Evolutionary conservation across 2,113 vertebrate genomes (phyloP).

Genomic region (Ptyas mucosa): DNA sequence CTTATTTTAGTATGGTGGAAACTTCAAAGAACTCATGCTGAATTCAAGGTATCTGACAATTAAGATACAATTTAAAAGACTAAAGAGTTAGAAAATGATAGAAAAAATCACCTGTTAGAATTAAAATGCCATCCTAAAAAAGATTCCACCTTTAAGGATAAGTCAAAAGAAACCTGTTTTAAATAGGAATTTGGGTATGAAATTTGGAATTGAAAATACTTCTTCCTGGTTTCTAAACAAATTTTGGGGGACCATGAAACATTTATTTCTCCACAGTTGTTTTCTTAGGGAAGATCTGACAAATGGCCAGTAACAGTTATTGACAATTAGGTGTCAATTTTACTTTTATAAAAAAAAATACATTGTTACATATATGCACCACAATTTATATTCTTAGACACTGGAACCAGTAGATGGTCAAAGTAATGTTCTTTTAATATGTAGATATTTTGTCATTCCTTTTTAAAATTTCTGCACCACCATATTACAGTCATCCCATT

Average conservation of each 20-base stretch:
- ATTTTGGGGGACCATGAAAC: neutral
- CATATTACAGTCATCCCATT: neutral
- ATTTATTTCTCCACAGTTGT: neutral
- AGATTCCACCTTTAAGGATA: neutral
- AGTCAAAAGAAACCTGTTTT: neutral
- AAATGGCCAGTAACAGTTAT: neutral
- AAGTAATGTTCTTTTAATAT: neutral
- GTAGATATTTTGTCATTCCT: neutral
- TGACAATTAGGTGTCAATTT: neutral
- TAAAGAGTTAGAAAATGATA: neutral
- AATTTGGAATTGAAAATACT: neutral
- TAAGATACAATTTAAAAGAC: neutral
- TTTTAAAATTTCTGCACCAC: neutral
- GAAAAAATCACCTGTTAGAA: neutral
- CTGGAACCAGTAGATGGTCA: neutral
- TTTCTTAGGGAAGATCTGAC: neutral
- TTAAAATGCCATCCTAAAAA: neutral
- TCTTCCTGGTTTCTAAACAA: neutral
- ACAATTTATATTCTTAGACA: neutral
- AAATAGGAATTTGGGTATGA: too few species aligned
- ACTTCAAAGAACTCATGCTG: neutral
- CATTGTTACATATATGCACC: neutral
- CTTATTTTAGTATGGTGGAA: neutral
- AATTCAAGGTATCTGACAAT: neutral
- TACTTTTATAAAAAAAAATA: neutral